Base-by-base conservation (phyloP, 2,797 vertebrate species). In the Lycodopsis pacificus region DNA sequence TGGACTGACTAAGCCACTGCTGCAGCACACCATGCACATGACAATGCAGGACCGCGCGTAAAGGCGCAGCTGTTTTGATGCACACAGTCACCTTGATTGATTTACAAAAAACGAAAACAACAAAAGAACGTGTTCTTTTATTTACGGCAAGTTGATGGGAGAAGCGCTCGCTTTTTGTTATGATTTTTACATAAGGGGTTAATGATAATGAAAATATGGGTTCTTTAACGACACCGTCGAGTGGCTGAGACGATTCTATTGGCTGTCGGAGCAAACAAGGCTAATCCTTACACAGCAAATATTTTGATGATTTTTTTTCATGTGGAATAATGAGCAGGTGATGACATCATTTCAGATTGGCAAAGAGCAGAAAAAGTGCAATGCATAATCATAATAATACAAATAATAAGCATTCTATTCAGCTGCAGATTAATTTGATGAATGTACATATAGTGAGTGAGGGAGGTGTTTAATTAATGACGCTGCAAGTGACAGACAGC, bases 251-350 rank as follows among this genome's bases (percentile, higher is more conserved):
- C 49, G 80, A 89, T 90, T 84, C 90, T 54, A 82, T 77, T 89
- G 81, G 90, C 80, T 81, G 79, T 65, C 66, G 75, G 75, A 78
- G 79, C 75, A 71, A 87, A 87, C 56, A 89, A 78, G 77, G 76
- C 85, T 87, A 74, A 67, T 86, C 77, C 90, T 93, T 91, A 93
- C 93, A 91, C 94, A 93, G 91, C 91, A 91, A 82, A 93, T 91
- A 88, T 83, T 87, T 44, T 34, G 74, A 86, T 84, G 84, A 71
- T 86, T 82, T 80, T 62, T 67, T 9, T 4, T 19, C 53, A 20
- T 9, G 86, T 57, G 71, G 46, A 90, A 88, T 89, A 86, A 86
- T 84, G 54, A 56, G 61, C 17, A 75, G 42, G 30, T 64, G 81
- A 61, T 51, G 19, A 2, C 27, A 20, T n/a, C 3, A 48, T 44